Base-by-base conservation (phyloP, 2,113 vertebrate species). In the Genyomyrus donnyi region DNA sequence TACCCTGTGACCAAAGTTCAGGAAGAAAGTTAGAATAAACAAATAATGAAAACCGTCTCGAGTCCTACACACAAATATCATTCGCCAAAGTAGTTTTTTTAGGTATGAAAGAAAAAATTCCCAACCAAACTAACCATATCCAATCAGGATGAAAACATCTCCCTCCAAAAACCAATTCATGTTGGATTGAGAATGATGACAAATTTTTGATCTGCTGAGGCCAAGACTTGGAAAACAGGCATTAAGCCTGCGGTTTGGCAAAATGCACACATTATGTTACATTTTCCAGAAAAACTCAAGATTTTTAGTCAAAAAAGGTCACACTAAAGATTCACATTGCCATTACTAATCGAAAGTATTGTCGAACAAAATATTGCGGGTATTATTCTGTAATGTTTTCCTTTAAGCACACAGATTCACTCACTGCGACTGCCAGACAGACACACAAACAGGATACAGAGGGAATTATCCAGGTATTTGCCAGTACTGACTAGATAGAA, bases 1-100 rank as follows among this genome's bases (percentile, higher is more conserved):
- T 58, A 35, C 53, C 52, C 56, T 58, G 39, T 66, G 50, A 85
- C 74, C 74, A 85, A 85, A 88, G 52, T 88, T 90, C 90, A 88
- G 87, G 52, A 62, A 46, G 42, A 84, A 84, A 88, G 70, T 42
- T 88, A 85, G 84, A 88, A 90, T 66, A 84, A 88, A 84, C 87
- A 56, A 45, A 62, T 50, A 42, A 84, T 66, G 74, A 88, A 21
- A 62, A 90, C 27, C 45, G 9, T n/a, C n/a, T 90, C 39, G 84
- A 84, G 70, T 88, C 87, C 42, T 53, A 48, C 87, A 88, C 49
- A 84, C 31, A 88, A 90, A 88, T 88, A 85, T 45, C 21, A 13
- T 85, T n/a, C 7, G 42, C 45, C 45, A 85, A 88, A 88, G 70
- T 49, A 88, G 7, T 84, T 88, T 31, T 70, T 70, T 70, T 83